Base-by-base conservation (phyloP, 2,113 vertebrate genomes). In the Todiramphus chloris region DNA sequence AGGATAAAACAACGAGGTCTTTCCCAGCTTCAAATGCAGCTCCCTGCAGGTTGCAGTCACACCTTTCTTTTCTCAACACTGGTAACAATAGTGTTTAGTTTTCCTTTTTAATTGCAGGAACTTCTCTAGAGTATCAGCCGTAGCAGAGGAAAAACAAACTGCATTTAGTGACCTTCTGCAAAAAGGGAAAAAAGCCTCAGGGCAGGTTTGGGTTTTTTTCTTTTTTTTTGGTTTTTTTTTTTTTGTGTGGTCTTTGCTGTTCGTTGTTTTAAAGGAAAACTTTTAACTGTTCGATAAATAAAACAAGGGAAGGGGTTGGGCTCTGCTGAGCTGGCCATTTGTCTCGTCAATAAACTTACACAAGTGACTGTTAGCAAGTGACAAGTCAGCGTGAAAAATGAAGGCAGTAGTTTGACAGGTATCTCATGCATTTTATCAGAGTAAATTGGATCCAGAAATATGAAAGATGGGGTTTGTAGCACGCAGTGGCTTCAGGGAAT, bases 171-270 rank as follows among this genome's bases (percentile, higher is more conserved):
- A 89, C 92, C 68, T 90, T 28, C 83, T 89, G 73, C 46, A 74
- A 55, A 93, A 89, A 90, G n/a, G 86, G 89, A 89, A 93, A 95
- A 92, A 63, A 1, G 35, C 94, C 78, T 68, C 87, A 10, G 84
- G 92, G 62, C 28, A 43, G 59, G 31, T 1, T 46, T 18, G 8
- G 13, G 13, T 41, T 78, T 41, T 33, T 7, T 14, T 14, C 8
- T 24, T 51, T 51, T 3, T 13, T 25, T 24, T 51, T 51, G 37
- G 37, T 24, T 51, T 51, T 51, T 51, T 23, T 51, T 51, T 23
- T 25, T 51, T 11, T 25, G 50, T 27, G 24, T 51, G 50, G 23
- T 51, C 50, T 51, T 51, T 51, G 48, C 23, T 50, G 48, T 28
- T 63, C 14, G 51, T 28, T 63, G 13, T 27, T 85, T 79, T 8